Conservation (phyloP, 2,797 vertebrate genomes). For the Eremophila alpestris region DNA sequence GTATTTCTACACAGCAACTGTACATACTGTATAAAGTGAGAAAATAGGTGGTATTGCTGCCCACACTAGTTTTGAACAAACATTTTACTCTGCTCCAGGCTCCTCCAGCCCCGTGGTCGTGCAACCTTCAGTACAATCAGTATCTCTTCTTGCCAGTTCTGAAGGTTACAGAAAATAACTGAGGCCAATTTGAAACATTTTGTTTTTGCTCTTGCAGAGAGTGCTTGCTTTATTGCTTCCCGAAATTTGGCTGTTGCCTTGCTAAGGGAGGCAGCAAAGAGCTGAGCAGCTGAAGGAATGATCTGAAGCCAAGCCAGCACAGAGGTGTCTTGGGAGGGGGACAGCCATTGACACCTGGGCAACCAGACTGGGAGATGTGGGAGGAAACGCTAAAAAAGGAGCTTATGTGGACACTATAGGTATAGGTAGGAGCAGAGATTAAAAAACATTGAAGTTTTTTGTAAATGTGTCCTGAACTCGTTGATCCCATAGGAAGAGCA, state of each 20-base stretch:
- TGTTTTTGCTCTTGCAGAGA: not conserved
- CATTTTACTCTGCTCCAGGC: not conserved
- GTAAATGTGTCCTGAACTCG: accelerated
- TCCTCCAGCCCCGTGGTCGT: not conserved
- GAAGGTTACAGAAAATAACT: not conserved
- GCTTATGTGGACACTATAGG: not conserved
- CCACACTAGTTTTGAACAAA: not conserved
- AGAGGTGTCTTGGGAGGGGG: not conserved
- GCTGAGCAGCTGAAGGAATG: not conserved
- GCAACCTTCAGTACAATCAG: not conserved
- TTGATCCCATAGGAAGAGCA: not conserved
- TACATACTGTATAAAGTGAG: not conserved
- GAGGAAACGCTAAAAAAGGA: not conserved
- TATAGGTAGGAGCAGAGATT: not conserved
- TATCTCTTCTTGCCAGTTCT: not conserved
- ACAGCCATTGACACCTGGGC: not conserved
- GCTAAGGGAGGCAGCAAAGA: not conserved
- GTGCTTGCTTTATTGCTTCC: not conserved
- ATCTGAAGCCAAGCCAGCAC: not conserved
- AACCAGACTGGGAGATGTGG: not conserved
- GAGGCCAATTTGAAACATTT: not conserved
- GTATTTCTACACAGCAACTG: not conserved
- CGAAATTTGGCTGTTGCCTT: not conserved
- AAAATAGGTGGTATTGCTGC: not conserved
- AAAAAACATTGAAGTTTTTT: not conserved